phyloP scores from a whole-genome alignment of 2,888 invertebrate genomes.

The Xestia sexstrigata region DNA sequence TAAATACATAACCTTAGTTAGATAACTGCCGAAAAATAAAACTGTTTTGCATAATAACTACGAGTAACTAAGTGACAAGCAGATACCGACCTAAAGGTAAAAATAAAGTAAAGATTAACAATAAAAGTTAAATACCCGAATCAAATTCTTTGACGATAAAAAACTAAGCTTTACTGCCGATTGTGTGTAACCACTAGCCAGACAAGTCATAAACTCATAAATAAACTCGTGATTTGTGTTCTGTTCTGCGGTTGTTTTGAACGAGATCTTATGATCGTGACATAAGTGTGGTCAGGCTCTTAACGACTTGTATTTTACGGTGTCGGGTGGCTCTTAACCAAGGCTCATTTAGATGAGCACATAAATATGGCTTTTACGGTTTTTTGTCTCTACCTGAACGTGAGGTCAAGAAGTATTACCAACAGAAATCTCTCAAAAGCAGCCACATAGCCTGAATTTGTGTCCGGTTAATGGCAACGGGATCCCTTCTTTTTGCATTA shows the following conservation, averaged over 20 bases:
- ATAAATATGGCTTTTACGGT: no score
- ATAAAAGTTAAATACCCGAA: not conserved
- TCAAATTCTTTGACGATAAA: not conserved
- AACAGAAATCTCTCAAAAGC: no score
- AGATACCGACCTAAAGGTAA: no score
- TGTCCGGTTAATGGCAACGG: no score
- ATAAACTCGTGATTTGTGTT: constrained; percentile 17
- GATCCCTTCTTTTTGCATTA: no score
- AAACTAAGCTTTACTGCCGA: constrained; percentile 8
- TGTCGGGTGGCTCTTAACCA: not conserved
- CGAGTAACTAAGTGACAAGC: no score
- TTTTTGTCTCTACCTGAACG: no score
- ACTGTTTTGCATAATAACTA: no score
- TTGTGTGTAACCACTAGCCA: constrained; percentile 18
- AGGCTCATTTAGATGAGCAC: not conserved
- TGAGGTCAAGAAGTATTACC: no score
- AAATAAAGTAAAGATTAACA: not conserved
- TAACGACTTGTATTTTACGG: constrained; percentile 2
- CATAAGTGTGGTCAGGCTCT: not conserved
- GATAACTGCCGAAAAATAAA: not conserved
- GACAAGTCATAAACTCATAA: constrained; percentile 34
- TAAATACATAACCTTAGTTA: no score
- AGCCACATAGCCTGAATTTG: no score
- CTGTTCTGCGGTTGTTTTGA: constrained; percentile 35
- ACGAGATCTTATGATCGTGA: constrained; percentile 9